A percentile compares a stretch with the other conserved stretches of the same genome.
Evolutionary conservation across 2,113 vertebrate species (phyloP).

Genomic region (Lamprologus sp.): DNA sequence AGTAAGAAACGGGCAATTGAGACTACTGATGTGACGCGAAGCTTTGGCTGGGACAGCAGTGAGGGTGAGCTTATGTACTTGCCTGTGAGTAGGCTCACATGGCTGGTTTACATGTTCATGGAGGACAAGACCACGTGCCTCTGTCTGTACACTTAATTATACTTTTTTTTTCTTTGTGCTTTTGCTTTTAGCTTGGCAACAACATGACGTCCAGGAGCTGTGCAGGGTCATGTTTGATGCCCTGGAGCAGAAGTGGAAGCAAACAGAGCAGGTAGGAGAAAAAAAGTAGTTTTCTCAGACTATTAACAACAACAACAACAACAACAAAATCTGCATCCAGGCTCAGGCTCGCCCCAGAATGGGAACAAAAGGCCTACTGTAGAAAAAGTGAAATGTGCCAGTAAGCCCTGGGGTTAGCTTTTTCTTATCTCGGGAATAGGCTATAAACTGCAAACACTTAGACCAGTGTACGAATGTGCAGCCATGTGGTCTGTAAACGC

Average conservation of each 20-base stretch:
- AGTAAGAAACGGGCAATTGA: constrained; percentile 98
- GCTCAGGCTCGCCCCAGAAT: not conserved
- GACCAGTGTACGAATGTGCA: not conserved
- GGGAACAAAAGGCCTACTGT: constrained; percentile 53
- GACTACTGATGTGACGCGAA: constrained; percentile 95
- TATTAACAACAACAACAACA: not conserved
- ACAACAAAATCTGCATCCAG: not conserved
- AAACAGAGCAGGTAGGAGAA: constrained; percentile 89
- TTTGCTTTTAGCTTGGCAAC: constrained; percentile 88
- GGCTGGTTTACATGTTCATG: not conserved
- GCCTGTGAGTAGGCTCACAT: not conserved
- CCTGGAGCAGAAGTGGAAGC: constrained; percentile 98
- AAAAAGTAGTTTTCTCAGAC: not conserved
- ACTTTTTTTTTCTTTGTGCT: not conserved
- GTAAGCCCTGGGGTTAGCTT: constrained; percentile 15
- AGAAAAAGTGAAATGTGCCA: not conserved
- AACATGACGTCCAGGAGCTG: constrained; percentile 98
- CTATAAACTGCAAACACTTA: constrained; percentile 16
- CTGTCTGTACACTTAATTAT: not conserved
- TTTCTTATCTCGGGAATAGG: constrained; percentile 19
- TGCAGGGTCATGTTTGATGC: constrained; percentile 99
- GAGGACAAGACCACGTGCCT: not conserved
- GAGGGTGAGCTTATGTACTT: constrained; percentile 76
- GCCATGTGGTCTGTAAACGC: not conserved
- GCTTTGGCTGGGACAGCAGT: constrained; percentile 99